phyloP scores from a whole-genome alignment of 2,888 invertebrate genomes.

The Norana najaformis region DNA sequence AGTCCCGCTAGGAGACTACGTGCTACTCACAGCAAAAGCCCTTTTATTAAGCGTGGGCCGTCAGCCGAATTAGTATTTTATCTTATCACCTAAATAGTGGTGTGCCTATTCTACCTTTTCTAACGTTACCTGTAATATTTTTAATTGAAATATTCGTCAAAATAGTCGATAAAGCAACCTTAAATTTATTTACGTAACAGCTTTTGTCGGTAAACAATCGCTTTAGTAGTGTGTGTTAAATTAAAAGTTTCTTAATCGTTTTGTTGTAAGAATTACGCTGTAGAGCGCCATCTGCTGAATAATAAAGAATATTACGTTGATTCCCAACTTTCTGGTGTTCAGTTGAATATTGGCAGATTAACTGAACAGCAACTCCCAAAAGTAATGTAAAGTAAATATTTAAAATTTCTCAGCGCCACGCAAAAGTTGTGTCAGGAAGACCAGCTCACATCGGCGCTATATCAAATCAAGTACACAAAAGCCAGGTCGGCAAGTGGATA shows the following conservation, averaged over 20 bases:
- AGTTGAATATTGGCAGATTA: neutral
- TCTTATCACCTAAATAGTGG: neutral
- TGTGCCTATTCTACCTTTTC: neutral
- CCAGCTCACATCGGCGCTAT: too few species aligned
- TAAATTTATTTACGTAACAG: neutral
- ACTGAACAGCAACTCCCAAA: too few species aligned
- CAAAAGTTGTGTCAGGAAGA: too few species aligned
- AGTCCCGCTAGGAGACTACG: conserved; percentile 43
- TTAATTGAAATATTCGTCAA: neutral
- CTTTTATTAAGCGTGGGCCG: conserved; percentile 45
- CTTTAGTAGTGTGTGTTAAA: neutral
- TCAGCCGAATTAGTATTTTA: neutral
- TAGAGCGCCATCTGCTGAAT: neutral
- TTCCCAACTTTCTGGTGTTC: neutral
- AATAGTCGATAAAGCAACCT: neutral
- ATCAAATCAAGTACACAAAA: too few species aligned
- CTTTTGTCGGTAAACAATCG: neutral
- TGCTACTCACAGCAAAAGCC: conserved; percentile 53
- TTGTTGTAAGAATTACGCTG: neutral
- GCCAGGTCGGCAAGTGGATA: too few species aligned
- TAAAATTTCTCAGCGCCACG: too few species aligned
- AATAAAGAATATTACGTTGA: neutral
- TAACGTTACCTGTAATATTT: too few species aligned
- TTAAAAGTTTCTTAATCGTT: neutral
- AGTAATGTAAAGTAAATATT: too few species aligned